Evolutionary conservation across 2,888 invertebrate genomes (phyloP).

Genomic region (Dascillus cervinus): DNA sequence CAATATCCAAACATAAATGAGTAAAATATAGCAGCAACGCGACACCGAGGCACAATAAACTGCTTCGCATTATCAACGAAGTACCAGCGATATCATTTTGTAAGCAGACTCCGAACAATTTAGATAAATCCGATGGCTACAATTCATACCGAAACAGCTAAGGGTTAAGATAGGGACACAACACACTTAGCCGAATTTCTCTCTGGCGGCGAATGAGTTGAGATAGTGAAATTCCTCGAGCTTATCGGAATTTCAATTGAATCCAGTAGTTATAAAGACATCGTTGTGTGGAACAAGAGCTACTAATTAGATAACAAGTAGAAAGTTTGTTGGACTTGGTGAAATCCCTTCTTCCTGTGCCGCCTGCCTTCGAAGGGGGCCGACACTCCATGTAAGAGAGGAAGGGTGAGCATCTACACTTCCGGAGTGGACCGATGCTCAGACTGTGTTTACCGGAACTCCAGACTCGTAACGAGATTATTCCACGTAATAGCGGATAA

Average conservation of each 20-base stretch:
- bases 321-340: conserved; percentile 29
- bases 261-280: conserved; percentile 38
- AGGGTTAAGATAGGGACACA: conserved; percentile 26
- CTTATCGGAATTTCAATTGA: conserved; percentile 40
- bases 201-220: conserved; percentile 19
- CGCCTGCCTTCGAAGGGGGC: conserved; percentile 9
- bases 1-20: conserved; percentile 5
- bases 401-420: conserved; percentile 13
- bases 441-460: conserved; percentile 33
- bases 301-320: conserved; percentile 39
- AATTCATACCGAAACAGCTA: conserved; percentile 31
- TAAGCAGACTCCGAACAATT: conserved; percentile 29
- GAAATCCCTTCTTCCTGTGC: conserved; percentile 6
- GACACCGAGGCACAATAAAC: conserved; percentile 13
- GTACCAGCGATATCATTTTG: conserved; percentile 17
- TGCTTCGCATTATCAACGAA: conserved; percentile 16
- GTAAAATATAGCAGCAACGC: conserved; percentile 9
- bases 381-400: conserved; percentile 13
- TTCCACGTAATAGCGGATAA: conserved; percentile 38
- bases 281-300: conserved; percentile 37
- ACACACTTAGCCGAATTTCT: conserved; percentile 15
- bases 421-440: conserved; percentile 27
- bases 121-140: conserved; percentile 35
- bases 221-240: conserved; percentile 34
- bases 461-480: conserved; percentile 36